These are phyloP conservation scores for Homalodisca vitripennis DNA, from an alignment of 1,140 invertebrate species.

Conservation along the genomic window DNA sequence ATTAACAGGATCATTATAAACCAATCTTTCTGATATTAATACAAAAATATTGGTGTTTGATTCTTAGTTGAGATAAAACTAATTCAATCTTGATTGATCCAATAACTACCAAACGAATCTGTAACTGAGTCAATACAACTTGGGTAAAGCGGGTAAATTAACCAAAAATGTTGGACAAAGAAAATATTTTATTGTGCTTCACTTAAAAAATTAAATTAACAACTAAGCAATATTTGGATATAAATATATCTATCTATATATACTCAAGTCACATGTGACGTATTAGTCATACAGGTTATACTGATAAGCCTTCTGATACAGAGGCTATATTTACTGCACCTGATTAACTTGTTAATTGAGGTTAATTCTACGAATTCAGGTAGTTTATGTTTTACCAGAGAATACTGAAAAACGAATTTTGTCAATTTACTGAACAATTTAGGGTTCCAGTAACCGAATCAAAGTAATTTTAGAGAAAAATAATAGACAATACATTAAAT, in stretches of 20 bases:
- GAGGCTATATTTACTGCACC: neutral
- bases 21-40: no score
- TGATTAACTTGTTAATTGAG: neutral
- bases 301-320: neutral
- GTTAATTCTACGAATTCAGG: neutral
- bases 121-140: no score
- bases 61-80: no score
- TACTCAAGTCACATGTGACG: neutral
- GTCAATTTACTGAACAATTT: no score
- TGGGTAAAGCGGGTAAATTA: no score
- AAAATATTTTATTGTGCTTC: conserved; percentile 26
- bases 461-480: no score
- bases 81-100: no score
- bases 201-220: conserved; percentile 26
- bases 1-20: no score
- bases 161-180: conserved; percentile 14
- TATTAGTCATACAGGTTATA: neutral
- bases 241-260: conserved; percentile 20
- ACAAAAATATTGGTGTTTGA: no score
- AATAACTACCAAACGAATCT: no score
- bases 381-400: neutral
- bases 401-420: neutral
- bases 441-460: no score
- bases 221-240: conserved; percentile 18
- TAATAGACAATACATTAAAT: no score